Base-by-base conservation (phyloP, 2,113 vertebrate species). In the Empidonax alnorum region DNA sequence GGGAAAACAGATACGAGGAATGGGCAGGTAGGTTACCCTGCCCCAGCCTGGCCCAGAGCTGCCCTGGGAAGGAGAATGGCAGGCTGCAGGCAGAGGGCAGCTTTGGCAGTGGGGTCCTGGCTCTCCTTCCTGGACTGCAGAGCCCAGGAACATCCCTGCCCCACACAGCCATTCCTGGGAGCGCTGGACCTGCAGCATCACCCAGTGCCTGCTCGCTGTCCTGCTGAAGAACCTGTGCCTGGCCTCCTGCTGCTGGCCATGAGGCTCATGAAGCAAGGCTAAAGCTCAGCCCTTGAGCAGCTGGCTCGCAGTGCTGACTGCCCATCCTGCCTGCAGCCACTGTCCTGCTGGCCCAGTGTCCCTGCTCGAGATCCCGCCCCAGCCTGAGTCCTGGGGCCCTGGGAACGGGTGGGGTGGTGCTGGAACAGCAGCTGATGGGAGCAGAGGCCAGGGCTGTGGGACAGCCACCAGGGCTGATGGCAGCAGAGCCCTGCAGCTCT, bases 171-270 rank as follows among this genome's bases (percentile, higher is more conserved):
- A 3, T 42, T 56, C 52, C 56, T 2, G 14, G 37, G 46, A 87
- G 39, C 24, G 2, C 30, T 7, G 39, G n/a, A 17, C 0, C 2
- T 59, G 41, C 1, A 3, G 19, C n/a, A 18, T 19, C 24, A 22
- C 10, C 65, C n/a, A 35, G 49, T 35, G 33, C 66, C 30, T 15
- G 61, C 49, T 68, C 1, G 0, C 35, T 68, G 1, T 56, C 35
- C 46, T 0, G 1, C 12, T 55, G 35, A 30, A 35, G 71, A 69
- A 50, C 46, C 41, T 59, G 65, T 5, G 1, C n/a, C 42, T 93
- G 69, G 17, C 66, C 33, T 82, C 33, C 22, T 76, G 37, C 74
- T 6, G 3, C 79, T 62, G 42, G 47, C 30, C 20, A 8, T 35
- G 69, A 53, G 65, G 55, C 39, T 73, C 4, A 6, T 20, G 61